Evolutionary conservation across 2,113 vertebrate species (phyloP).

Genomic region (Anoura caudifer): DNA sequence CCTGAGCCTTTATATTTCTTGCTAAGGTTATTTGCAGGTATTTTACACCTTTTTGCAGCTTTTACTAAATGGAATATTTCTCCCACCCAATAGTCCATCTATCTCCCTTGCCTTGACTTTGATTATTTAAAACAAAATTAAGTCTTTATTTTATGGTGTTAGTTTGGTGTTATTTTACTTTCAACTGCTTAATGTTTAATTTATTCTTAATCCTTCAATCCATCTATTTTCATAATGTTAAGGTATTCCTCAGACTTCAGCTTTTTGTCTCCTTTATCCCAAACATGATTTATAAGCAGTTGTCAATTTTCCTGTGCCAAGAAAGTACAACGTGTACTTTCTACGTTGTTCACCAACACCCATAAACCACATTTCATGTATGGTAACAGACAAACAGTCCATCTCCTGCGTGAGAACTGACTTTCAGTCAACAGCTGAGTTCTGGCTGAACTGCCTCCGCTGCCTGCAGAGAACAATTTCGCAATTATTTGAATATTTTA

Average conservation of each 20-base stretch:
- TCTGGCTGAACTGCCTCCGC: not conserved
- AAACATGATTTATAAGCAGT: not conserved
- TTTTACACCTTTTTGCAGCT: not conserved
- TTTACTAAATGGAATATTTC: not conserved
- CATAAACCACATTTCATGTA: no score
- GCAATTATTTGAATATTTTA: not conserved
- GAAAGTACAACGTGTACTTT: not conserved
- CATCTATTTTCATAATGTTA: not conserved
- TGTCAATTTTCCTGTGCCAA: not conserved
- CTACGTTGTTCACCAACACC: not conserved
- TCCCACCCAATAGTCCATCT: not conserved
- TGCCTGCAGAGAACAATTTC: not conserved
- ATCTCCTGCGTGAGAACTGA: fast-evolving
- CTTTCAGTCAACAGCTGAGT: not conserved
- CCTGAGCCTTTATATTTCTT: not conserved
- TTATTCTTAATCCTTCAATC: not conserved
- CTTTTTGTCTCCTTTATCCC: not conserved
- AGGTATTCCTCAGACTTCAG: not conserved
- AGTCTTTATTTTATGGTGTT: not conserved
- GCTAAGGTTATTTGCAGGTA: not conserved
- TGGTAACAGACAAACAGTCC: not conserved
- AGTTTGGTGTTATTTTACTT: not conserved
- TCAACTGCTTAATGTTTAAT: not conserved
- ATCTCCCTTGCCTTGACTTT: not conserved
- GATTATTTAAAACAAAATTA: not conserved